phyloP scores from a whole-genome alignment of 2,797 vertebrate species.

The Sebastes taczanowskii region DNA sequence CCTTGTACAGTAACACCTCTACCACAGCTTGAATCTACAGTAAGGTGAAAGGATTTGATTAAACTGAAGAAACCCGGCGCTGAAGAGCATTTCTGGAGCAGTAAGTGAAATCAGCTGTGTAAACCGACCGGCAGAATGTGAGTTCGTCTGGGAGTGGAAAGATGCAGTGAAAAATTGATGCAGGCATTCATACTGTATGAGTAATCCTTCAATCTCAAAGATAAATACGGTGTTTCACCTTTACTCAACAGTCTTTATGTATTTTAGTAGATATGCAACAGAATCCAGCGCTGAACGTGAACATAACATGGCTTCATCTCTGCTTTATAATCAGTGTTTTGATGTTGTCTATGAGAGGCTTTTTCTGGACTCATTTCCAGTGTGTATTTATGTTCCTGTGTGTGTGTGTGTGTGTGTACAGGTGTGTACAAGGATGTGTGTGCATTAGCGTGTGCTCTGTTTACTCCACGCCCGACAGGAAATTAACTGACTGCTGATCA shows the following conservation, averaged over 20 bases:
- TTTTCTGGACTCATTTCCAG: conserved; percentile 20
- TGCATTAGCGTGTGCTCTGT: conserved; percentile 7
- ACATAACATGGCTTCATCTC: background rate
- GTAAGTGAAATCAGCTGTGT: background rate
- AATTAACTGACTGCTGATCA: conserved; percentile 68
- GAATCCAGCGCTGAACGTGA: background rate
- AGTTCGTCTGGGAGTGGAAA: background rate
- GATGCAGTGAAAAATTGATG: conserved; percentile 17
- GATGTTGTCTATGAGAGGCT: conserved; percentile 8
- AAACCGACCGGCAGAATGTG: background rate
- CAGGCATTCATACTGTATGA: background rate
- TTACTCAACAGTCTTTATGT: background rate
- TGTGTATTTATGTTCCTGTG: background rate
- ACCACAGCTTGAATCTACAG: background rate
- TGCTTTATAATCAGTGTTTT: background rate
- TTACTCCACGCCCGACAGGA: conserved; percentile 59
- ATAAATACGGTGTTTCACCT: background rate
- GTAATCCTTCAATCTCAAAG: background rate
- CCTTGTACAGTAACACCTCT: background rate
- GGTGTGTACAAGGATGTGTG: background rate
- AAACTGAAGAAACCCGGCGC: background rate
- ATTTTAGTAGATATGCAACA: background rate
- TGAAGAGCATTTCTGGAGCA: background rate
- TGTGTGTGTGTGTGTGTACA: background rate
- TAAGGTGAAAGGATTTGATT: background rate